phyloP scores from a whole-genome alignment of 2,888 invertebrate genomes.

The Cephus spinipes region DNA sequence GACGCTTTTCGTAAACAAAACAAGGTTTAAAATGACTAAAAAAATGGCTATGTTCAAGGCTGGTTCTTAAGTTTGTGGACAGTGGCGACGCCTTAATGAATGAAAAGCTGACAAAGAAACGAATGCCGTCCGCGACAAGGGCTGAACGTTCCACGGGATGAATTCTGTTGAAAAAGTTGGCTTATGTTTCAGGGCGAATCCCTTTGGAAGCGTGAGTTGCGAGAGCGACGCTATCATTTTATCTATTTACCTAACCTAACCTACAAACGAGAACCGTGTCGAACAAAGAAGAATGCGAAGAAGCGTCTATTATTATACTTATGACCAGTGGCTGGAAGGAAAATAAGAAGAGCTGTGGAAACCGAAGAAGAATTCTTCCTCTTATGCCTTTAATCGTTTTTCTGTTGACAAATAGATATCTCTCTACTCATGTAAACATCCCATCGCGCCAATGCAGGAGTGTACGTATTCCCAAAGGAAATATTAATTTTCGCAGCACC shows the following conservation, averaged over 20 bases:
- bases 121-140: not conserved
- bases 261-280: not conserved
- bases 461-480: not conserved
- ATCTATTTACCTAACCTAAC: not conserved
- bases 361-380: not conserved
- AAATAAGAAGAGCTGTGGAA: not conserved
- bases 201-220: not conserved
- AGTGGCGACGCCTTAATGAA: slow-evolving; percentile 13
- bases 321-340: not conserved
- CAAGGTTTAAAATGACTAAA: not conserved
- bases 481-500: not conserved
- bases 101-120: slow-evolving; percentile 23
- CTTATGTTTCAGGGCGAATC: not conserved
- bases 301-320: not conserved
- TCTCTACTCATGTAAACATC: not conserved
- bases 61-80: not conserved
- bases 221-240: not conserved
- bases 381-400: not conserved
- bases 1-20: not conserved
- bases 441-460: not conserved
- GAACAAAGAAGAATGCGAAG: not conserved
- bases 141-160: not conserved
- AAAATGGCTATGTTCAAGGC: not conserved
- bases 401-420: not conserved
- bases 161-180: not conserved